These are phyloP conservation scores for Forbesichthys papilliferus DNA, from an alignment of 2,113 vertebrate genomes.

Conservation along the genomic window DNA sequence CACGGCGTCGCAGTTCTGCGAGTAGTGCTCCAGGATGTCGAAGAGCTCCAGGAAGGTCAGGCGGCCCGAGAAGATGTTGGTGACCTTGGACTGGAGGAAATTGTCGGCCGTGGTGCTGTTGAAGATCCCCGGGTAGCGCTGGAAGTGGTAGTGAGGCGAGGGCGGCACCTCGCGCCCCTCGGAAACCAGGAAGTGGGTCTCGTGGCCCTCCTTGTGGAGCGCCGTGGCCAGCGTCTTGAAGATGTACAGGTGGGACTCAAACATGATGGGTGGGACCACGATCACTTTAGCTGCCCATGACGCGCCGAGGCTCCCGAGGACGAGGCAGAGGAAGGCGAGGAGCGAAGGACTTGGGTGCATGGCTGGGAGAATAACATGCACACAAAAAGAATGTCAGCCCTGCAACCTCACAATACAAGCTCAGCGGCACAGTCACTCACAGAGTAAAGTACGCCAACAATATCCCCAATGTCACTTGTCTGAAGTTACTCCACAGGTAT, in stretches of 20 bases:
- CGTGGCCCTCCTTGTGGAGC: conserved; percentile 89
- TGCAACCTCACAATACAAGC: background rate
- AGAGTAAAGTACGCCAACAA: background rate
- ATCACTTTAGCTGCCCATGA: conserved; percentile 91
- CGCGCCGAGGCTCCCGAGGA: conserved; percentile 65
- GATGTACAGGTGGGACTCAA: conserved; percentile 99
- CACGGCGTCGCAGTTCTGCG: conserved; percentile 93
- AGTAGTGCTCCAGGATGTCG: conserved; percentile 96
- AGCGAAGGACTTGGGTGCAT: conserved; percentile 84
- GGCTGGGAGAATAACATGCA: conserved; percentile 75
- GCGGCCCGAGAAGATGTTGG: conserved; percentile 94
- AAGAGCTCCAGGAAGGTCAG: conserved; percentile 92
- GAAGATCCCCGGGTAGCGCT: conserved; percentile 96
- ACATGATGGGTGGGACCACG: conserved; percentile 98
- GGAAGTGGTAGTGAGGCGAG: conserved; percentile 87
- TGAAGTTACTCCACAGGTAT: background rate
- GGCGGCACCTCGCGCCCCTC: conserved; percentile 88
- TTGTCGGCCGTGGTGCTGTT: conserved; percentile 92
- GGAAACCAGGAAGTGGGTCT: conserved; percentile 90
- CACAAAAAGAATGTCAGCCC: conserved; percentile 16
- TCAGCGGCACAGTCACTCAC: background rate
- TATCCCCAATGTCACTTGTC: background rate
- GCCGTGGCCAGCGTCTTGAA: conserved; percentile 95
- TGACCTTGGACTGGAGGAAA: conserved; percentile 96
- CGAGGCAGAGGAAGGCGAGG: conserved; percentile 50